Evolutionary conservation across 1,140 invertebrate genomes (phyloP), one percentile per base, ranked within the genome.

Genomic region (Eufriesea mexicana): DNA sequence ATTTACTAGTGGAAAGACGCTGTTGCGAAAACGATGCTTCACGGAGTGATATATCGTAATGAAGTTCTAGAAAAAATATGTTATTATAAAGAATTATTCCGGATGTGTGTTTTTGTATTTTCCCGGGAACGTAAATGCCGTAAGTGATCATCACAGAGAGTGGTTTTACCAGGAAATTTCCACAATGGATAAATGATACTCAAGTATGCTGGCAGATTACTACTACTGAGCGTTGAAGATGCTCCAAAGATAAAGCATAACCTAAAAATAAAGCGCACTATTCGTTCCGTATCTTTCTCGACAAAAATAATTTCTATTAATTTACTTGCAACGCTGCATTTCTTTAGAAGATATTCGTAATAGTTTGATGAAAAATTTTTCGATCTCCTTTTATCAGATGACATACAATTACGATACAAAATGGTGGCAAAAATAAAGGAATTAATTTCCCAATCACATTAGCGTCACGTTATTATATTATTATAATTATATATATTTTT

Each of bases 161-260:
- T 6, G 45, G 45, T 35, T 72, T 79, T 72, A 62, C 67, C 45
- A 61, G 68, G 67, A 79, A 79, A 79, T 79, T 61, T 79, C 54
- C 77, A 79, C 25, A 68, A 79, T 49, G 66, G 54, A 49, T n/a
- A 72, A 42, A 62, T 20, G 54, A 73, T 57, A 73, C 28, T 61
- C 45, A 49, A 61, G 47, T 49, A 59, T 35, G 66, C 77, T 51
- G 28, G 47, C 55, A 79, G 68, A 79, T 72, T 79, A 61, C 67
- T 51, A 14, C 28, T 51, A 14, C 28, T 51, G 23, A 72, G 72
- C 55, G 55, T 72, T 62, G 57, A 57, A 79, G 42, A 79, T 72
- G 70, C 77, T 79, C 67, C 23, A 9, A 71, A 79, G 68, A 79
- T 79, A 79, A 57, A 71, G 8, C 23, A 35, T 8, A 28, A 2